Conservation (phyloP, 2,113 vertebrate species). For the Falco punctatus region DNA sequence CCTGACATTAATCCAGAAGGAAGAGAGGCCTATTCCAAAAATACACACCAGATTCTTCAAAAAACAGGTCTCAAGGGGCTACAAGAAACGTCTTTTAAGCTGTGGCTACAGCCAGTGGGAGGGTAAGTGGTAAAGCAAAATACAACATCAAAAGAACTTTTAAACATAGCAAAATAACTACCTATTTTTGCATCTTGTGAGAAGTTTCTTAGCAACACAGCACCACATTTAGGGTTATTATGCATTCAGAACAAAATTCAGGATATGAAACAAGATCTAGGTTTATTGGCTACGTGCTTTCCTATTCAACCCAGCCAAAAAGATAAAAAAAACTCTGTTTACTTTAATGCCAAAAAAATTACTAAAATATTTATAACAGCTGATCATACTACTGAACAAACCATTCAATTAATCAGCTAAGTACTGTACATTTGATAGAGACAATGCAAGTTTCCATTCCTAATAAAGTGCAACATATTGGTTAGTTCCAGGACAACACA, state of each 20-base stretch:
- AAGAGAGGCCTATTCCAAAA: not conserved
- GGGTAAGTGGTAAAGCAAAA: not conserved
- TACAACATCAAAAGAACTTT: not conserved
- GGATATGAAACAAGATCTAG: constrained; percentile 20
- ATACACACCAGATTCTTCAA: not conserved
- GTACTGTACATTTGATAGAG: constrained; percentile 60
- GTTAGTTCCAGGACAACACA: constrained; percentile 32
- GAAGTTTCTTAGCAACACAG: not conserved
- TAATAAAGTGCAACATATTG: constrained; percentile 57
- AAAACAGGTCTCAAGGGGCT: not conserved
- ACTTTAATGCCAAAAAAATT: constrained; percentile 37
- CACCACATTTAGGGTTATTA: not conserved
- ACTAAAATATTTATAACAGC: constrained; percentile 34
- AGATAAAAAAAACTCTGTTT: constrained; percentile 9
- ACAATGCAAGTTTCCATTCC: not conserved
- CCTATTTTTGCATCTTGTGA: not conserved
- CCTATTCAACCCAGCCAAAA: not conserved
- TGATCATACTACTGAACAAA: constrained; percentile 53
- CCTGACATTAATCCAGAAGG: not conserved
- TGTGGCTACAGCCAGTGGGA: not conserved
- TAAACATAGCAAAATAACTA: not conserved
- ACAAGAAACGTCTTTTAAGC: not conserved
- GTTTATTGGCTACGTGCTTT: constrained; percentile 3
- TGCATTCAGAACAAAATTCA: constrained; percentile 16
- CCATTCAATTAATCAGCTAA: constrained; percentile 58